phyloP scores from a whole-genome alignment of 2,888 invertebrate genomes.

The Xylota segnis region DNA sequence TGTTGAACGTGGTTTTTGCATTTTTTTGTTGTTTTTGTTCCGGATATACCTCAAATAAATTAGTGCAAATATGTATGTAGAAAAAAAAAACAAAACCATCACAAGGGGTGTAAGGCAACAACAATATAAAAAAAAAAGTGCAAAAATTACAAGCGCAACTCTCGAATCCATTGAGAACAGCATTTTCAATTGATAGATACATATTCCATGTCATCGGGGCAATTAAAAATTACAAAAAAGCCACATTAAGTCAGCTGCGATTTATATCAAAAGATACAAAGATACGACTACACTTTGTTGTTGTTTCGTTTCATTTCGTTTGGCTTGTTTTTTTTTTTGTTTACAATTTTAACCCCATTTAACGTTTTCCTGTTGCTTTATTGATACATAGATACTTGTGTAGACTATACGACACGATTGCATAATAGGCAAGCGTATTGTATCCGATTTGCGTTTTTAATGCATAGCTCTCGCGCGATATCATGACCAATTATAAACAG shows the following conservation, averaged over 20 bases:
- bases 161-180: conserved; percentile 16
- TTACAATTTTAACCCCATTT: conserved; percentile 40
- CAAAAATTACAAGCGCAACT: conserved; percentile 3
- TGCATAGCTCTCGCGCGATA: conserved; percentile 45
- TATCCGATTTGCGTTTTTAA: conserved; percentile 62
- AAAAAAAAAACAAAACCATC: too few relatives aligned
- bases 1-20: conserved; percentile 24
- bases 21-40: conserved; percentile 30
- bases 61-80: not conserved
- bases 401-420: conserved; percentile 28
- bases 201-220: conserved; percentile 58
- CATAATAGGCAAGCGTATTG: conserved; percentile 57
- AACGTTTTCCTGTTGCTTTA: conserved; percentile 63
- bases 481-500: conserved; percentile 64
- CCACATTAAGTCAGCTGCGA: conserved; percentile 62
- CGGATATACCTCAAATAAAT: conserved; percentile 55
- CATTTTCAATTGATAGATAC: conserved; percentile 56
- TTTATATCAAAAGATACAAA: conserved; percentile 57
- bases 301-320: not conserved
- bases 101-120: not conserved
- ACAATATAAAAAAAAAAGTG: not conserved
- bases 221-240: conserved; percentile 58
- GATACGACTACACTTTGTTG: conserved; percentile 1
- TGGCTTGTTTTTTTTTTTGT: conserved; percentile 27
- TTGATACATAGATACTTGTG: conserved; percentile 49